These are phyloP conservation scores for Globodera rostochiensis DNA, from an alignment of 1,140 invertebrate species.

Conservation along the genomic window DNA sequence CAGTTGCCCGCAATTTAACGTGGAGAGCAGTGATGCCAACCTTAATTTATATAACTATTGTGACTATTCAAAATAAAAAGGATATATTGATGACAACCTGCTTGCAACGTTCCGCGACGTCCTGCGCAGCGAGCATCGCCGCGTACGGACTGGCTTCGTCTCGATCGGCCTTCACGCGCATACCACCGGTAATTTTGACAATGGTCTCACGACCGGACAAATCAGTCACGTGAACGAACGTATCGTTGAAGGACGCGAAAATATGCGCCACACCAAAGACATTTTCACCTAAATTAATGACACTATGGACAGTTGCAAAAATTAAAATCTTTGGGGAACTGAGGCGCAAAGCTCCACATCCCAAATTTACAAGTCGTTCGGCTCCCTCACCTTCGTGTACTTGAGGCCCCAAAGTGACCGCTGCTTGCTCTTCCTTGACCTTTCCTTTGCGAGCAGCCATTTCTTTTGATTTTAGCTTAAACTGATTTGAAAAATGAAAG, in stretches of 20 bases:
- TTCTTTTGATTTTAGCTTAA: background rate
- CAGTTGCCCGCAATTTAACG: constrained; percentile 95
- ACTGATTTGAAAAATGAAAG: background rate
- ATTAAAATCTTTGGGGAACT: too few relatives aligned
- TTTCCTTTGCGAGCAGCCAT: constrained; percentile 97
- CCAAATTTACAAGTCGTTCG: background rate
- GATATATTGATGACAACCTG: constrained; percentile 62
- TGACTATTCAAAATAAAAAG: background rate
- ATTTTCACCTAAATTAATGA: constrained; percentile 74
- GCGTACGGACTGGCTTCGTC: constrained; percentile 99
- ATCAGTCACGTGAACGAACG: constrained; percentile 99
- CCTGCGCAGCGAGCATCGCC: constrained; percentile 99
- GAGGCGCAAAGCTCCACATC: too few relatives aligned
- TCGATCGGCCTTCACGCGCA: constrained; percentile 99
- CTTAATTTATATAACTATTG: constrained; percentile 21
- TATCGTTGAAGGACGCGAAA: constrained; percentile 99
- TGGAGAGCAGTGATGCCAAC: constrained; percentile 95
- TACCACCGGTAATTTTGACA: constrained; percentile 94
- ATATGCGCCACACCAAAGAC: constrained; percentile 99
- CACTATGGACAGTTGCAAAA: background rate
- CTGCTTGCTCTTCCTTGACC: constrained; percentile 92
- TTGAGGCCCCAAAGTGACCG: constrained; percentile 93
- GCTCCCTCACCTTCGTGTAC: constrained; percentile 75
- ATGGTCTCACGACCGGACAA: constrained; percentile 97
- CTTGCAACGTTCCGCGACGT: constrained; percentile 99